Conservation (phyloP, 1,140 invertebrate species). For the Calephelis virginiensis region DNA sequence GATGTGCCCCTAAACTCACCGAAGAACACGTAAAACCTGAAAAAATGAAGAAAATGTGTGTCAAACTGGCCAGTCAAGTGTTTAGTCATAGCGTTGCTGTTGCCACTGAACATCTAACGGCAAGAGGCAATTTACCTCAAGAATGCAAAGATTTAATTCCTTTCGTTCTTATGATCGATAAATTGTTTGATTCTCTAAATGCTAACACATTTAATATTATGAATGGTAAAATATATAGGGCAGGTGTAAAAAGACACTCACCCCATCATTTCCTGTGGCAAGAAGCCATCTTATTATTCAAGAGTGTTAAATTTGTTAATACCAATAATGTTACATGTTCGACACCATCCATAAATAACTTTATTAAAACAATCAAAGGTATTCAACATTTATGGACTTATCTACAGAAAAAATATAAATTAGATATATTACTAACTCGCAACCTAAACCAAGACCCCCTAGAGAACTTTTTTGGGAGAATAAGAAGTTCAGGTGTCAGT, state of each 20-base stretch:
- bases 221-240: slow-evolving; percentile 35
- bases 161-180: slow-evolving; percentile 18
- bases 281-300: slow-evolving; percentile 24
- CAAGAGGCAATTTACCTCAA: slow-evolving; percentile 14
- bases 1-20: slow-evolving; percentile 31
- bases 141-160: slow-evolving; percentile 28
- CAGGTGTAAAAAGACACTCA: slow-evolving; percentile 28
- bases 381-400: slow-evolving; percentile 27
- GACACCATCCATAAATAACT: slow-evolving; percentile 30
- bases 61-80: slow-evolving; percentile 31
- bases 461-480: slow-evolving; percentile 15
- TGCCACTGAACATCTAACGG: slow-evolving; percentile 18
- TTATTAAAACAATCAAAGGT: slow-evolving; percentile 36
- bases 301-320: slow-evolving; percentile 22
- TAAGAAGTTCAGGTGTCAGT: slow-evolving; percentile 2
- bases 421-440: slow-evolving; percentile 29
- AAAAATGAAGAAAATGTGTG: slow-evolving; percentile 32
- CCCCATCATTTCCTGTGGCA: slow-evolving; percentile 22
- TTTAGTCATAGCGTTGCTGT: background rate
- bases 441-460: slow-evolving; percentile 37
- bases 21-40: slow-evolving; percentile 34
- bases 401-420: slow-evolving; percentile 26
- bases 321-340: slow-evolving; percentile 1
- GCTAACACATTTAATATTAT: background rate
- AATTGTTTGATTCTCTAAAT: slow-evolving; percentile 18